Conservation (phyloP, 2,113 vertebrate genomes). For the Oceanodroma tethys region DNA sequence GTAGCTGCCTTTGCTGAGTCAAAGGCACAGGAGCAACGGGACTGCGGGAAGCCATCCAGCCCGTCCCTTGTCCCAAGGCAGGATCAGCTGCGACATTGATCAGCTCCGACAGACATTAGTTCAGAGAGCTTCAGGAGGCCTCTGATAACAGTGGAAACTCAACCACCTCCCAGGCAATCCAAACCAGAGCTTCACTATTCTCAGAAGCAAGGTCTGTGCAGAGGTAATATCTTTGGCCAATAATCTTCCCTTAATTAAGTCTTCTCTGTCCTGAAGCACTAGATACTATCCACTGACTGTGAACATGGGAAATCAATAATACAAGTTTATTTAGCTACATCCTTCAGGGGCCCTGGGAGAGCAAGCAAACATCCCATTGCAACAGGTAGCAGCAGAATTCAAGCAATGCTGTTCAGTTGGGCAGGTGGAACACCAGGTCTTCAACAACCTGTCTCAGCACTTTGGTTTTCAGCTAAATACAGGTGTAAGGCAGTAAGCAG, state of each 20-base stretch:
- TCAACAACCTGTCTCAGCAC: neutral
- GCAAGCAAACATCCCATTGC: neutral
- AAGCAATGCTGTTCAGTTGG: neutral
- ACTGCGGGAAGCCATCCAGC: neutral
- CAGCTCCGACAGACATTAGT: neutral
- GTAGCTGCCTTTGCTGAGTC: too few species aligned
- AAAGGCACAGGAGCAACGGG: neutral
- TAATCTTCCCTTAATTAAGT: neutral
- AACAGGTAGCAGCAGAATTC: neutral
- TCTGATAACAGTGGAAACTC: fast-evolving
- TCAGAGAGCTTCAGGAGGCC: neutral
- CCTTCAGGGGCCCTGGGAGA: neutral
- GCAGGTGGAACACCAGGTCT: neutral
- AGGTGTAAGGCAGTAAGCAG: neutral
- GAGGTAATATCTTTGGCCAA: neutral
- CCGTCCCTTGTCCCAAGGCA: neutral
- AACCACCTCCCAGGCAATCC: neutral
- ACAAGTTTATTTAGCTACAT: neutral
- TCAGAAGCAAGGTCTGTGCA: neutral
- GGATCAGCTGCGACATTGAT: neutral
- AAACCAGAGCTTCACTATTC: neutral
- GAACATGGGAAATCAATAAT: neutral
- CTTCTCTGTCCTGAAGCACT: neutral
- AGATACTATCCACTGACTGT: neutral
- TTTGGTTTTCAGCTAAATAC: neutral